A percentile compares a stretch with the other conserved stretches of the same genome.
Evolutionary conservation across 2,113 vertebrate species (phyloP).

Genomic region (Telmatochromis brichardi): DNA sequence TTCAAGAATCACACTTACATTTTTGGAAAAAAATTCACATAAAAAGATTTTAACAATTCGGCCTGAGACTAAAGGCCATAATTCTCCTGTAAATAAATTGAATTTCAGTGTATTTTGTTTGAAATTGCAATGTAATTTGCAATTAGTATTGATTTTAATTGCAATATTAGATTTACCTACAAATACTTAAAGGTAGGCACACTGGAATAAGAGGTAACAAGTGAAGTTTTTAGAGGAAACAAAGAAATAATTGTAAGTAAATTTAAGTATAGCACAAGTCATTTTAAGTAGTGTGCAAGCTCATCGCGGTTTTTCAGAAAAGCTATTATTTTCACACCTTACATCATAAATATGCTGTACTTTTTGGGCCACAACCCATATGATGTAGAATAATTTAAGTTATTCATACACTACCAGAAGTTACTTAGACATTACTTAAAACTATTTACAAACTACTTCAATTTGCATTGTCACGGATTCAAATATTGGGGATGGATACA

Average conservation of each 20-base stretch:
- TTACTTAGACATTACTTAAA: not conserved
- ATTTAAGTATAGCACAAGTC: not conserved
- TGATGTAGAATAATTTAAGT: not conserved
- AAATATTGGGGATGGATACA: too few relatives aligned
- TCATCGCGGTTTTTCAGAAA: rapidly evolving
- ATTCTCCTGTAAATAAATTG: not conserved
- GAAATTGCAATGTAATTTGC: not conserved
- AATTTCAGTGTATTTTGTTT: not conserved
- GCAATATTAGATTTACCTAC: not conserved
- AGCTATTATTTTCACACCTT: not conserved
- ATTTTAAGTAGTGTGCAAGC: not conserved
- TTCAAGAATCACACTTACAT: not conserved
- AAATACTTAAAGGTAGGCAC: not conserved
- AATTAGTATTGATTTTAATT: not conserved
- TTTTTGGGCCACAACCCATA: not conserved
- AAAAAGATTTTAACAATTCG: not conserved
- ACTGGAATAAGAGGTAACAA: not conserved
- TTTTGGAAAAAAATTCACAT: rapidly evolving
- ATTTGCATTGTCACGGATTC: rapidly evolving
- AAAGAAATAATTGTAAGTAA: not conserved
- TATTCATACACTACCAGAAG: not conserved
- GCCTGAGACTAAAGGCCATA: not conserved
- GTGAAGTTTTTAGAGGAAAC: not conserved
- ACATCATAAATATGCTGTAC: not conserved
- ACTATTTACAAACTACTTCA: not conserved